Evolutionary conservation across 2,113 vertebrate species (phyloP).

Genomic region (Zingel zingel): DNA sequence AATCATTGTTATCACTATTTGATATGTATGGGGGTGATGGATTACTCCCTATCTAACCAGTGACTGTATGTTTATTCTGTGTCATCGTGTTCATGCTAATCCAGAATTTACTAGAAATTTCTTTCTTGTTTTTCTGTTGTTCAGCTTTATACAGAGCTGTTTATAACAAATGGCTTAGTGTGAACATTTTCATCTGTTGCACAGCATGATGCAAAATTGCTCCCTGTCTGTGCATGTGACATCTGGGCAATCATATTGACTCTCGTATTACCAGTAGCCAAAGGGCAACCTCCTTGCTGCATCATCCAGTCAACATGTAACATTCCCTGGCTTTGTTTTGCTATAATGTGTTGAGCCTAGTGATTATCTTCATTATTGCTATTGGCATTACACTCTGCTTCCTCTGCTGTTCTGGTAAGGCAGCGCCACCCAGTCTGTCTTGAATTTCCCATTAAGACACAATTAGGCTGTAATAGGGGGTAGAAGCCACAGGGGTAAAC

Average conservation of each 20-base stretch:
- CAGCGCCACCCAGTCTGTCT: slow-evolving; percentile 55
- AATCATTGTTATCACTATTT: not conserved
- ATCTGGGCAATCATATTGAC: slow-evolving; percentile 1
- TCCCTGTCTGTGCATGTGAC: slow-evolving; percentile 1
- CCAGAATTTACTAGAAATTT: no score
- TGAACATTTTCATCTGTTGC: not conserved
- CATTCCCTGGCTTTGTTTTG: slow-evolving; percentile 29
- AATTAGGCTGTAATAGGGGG: slow-evolving; percentile 62
- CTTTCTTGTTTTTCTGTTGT: no score
- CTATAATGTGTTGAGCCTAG: slow-evolving; percentile 8
- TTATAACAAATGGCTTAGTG: not conserved
- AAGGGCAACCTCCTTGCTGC: slow-evolving; percentile 10
- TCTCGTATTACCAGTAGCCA: not conserved
- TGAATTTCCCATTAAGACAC: slow-evolving; percentile 62
- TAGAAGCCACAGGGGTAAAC: slow-evolving; percentile 53
- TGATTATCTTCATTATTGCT: slow-evolving; percentile 35
- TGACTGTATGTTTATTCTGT: not conserved
- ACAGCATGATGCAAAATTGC: not conserved
- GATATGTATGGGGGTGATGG: not conserved
- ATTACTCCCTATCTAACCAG: not conserved
- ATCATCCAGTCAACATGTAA: slow-evolving; percentile 24
- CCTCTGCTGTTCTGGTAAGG: slow-evolving; percentile 32
- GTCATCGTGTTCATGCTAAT: no score
- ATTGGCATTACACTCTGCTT: slow-evolving; percentile 11
- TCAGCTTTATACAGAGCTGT: no score